phyloP scores from a whole-genome alignment of 2,888 invertebrate species.

The Choreutis nemorana region DNA sequence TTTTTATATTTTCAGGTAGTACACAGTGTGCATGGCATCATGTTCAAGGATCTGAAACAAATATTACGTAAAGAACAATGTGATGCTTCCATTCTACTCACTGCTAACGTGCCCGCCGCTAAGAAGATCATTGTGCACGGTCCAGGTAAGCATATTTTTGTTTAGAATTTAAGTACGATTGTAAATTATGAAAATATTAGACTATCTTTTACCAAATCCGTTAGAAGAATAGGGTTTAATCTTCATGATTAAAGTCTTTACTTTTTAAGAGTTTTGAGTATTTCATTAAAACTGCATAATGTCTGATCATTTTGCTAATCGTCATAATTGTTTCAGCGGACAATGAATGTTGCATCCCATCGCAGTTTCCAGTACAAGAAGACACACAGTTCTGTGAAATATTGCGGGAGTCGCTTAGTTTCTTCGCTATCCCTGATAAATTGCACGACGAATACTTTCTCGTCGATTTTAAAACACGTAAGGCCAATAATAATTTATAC shows the following conservation, averaged over 20 bases:
- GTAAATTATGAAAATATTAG: no score
- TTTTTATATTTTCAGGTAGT: constrained; percentile 73
- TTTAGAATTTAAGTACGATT: no score
- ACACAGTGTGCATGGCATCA: constrained; percentile 97
- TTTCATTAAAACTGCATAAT: not conserved
- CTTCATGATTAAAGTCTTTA: not conserved
- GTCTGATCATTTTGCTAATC: not conserved
- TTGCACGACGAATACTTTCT: constrained; percentile 91
- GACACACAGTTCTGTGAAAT: constrained; percentile 96
- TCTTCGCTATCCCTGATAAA: constrained; percentile 94
- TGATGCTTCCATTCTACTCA: constrained; percentile 95
- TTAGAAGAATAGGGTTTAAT: no score
- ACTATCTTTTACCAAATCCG: no score
- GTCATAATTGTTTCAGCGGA: constrained; percentile 61
- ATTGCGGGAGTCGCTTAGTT: constrained; percentile 93
- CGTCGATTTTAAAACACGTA: constrained; percentile 98
- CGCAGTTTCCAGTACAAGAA: constrained; percentile 98
- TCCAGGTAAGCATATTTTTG: constrained; percentile 40
- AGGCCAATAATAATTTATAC: constrained; percentile 34
- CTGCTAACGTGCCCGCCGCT: constrained; percentile 98
- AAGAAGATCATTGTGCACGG: constrained; percentile 99
- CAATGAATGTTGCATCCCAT: constrained; percentile 94
- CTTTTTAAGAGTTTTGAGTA: not conserved
- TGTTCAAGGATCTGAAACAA: constrained; percentile 99
- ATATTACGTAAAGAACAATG: constrained; percentile 98